A percentile compares a stretch with the other conserved stretches of the same genome.
These are phyloP conservation scores for Burhinus bistriatus DNA, from an alignment of 2,113 vertebrate species.

Conservation along the genomic window DNA sequence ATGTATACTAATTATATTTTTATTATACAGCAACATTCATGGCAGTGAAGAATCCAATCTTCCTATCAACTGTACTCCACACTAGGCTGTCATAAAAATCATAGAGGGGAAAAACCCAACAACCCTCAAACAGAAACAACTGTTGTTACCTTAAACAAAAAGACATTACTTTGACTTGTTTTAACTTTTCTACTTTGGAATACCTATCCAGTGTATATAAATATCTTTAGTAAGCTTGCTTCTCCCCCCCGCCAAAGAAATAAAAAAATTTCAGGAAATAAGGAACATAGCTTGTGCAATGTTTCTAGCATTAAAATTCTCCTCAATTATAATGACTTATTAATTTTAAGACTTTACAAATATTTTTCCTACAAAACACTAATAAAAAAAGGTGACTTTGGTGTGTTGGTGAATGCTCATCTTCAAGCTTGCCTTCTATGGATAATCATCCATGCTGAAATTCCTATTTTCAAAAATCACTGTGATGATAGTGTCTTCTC, in stretches of 20 bases:
- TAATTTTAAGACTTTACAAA: not conserved
- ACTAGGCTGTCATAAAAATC: not conserved
- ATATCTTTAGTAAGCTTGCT: not conserved
- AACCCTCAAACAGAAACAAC: not conserved
- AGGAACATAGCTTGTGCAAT: not conserved
- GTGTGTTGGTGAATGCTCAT: rapidly evolving
- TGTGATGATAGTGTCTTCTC: not conserved
- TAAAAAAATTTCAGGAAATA: not conserved
- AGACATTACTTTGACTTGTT: not conserved
- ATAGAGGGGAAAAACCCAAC: rapidly evolving
- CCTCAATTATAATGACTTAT: not conserved
- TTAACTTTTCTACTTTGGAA: not conserved
- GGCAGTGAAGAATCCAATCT: not conserved
- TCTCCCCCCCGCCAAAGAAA: not conserved
- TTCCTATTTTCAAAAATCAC: not conserved
- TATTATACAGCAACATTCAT: not conserved
- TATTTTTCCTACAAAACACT: not conserved
- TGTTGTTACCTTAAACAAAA: not conserved
- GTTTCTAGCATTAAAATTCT: not conserved
- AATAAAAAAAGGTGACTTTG: not conserved
- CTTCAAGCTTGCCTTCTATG: not conserved
- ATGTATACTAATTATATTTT: not conserved
- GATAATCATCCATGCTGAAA: not conserved
- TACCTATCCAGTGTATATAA: not conserved
- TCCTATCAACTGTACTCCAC: not conserved